Conservation (phyloP, 2,888 invertebrate genomes). For the Melanchra persicariae region DNA sequence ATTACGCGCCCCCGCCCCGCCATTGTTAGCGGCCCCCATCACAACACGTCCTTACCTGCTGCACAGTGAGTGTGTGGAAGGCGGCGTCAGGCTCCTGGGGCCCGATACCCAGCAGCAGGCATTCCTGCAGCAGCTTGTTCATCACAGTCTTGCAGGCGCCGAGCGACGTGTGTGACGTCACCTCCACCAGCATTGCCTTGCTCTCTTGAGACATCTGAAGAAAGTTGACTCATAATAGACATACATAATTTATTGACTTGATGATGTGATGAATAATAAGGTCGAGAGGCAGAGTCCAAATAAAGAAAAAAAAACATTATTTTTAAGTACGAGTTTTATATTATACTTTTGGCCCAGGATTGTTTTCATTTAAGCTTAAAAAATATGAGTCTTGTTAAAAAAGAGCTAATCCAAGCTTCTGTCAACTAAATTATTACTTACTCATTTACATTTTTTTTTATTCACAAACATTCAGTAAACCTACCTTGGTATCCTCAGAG, state of each 20-base stretch:
- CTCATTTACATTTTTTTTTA: background rate
- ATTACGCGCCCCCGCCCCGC: no score
- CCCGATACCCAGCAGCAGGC: constrained; percentile 90
- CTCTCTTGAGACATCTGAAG: constrained; percentile 92
- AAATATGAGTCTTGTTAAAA: background rate
- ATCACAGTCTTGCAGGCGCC: constrained; percentile 92
- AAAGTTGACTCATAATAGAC: background rate
- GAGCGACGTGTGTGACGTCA: constrained; percentile 93
- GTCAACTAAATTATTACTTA: no score
- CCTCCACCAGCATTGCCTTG: constrained; percentile 93
- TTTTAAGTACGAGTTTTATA: no score
- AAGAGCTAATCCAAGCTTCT: no score
- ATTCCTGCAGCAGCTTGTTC: constrained; percentile 92
- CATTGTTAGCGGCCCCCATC: no score
- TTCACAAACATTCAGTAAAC: background rate
- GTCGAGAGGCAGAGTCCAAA: no score
- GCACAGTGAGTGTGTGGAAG: constrained; percentile 82
- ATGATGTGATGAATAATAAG: background rate
- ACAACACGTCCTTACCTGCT: constrained; percentile 74
- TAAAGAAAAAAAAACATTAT: no score
- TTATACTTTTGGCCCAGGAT: no score
- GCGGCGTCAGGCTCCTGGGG: constrained; percentile 67
- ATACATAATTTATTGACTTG: background rate
- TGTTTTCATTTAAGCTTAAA: no score
- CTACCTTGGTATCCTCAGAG: constrained; percentile 94